Conservation (phyloP, 2,888 invertebrate genomes). For the Lagria hirta region DNA sequence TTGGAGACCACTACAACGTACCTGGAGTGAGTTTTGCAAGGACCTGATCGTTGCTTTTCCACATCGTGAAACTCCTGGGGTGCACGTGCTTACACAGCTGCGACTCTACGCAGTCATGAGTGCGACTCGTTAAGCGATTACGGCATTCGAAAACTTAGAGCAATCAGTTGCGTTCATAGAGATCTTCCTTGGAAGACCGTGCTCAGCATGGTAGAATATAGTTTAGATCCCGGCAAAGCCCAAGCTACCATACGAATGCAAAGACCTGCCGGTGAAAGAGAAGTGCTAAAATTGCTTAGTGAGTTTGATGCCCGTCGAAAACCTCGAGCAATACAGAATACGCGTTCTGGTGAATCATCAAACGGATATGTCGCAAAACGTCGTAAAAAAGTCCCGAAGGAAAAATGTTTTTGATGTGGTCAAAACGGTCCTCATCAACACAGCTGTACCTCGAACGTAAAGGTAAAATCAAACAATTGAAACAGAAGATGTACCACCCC, state of each 20-base stretch:
- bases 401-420: conserved; percentile 21
- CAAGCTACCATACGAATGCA: conserved; percentile 21
- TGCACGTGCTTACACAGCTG: conserved; percentile 30
- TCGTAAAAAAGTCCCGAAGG: too few relatives aligned
- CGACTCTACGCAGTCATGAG: conserved; percentile 22
- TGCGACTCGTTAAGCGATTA: conserved; percentile 28
- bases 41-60: conserved; percentile 32
- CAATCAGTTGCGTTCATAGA: not conserved
- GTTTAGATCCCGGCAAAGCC: conserved; percentile 21
- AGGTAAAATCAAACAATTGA: not conserved
- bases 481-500: conserved; percentile 1
- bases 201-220: conserved; percentile 25
- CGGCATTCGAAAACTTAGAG: conserved; percentile 14
- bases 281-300: conserved; percentile 27
- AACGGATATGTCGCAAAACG: not conserved
- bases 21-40: conserved; percentile 29
- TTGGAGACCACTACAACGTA: conserved; percentile 30
- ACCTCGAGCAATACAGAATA: not conserved
- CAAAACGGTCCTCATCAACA: conserved; percentile 9
- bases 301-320: conserved; percentile 24
- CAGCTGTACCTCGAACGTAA: not conserved
- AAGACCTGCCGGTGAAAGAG: conserved; percentile 17
- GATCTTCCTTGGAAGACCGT: conserved; percentile 6
- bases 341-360: not conserved
- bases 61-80: conserved; percentile 32